Conservation (phyloP, 2,797 vertebrate species). For the Notolepis coatsorum region DNA sequence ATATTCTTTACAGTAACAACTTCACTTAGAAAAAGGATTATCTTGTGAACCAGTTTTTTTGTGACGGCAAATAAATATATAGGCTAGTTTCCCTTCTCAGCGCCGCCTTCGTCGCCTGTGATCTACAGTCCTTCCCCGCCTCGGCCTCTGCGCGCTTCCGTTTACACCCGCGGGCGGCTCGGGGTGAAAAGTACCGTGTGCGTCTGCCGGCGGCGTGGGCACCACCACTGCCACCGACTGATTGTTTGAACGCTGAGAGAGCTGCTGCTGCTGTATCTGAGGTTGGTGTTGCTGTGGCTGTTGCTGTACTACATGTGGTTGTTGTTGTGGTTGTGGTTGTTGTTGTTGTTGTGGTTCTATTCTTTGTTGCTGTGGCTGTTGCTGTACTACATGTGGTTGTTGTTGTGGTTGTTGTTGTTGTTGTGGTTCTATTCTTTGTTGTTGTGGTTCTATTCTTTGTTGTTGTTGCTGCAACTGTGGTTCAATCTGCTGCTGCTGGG, state of each 20-base stretch:
- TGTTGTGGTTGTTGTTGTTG: slow-evolving; percentile 63
- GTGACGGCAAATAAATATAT: slow-evolving; percentile 39
- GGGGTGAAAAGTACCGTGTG: slow-evolving; percentile 69
- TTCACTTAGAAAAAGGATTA: slow-evolving; percentile 53
- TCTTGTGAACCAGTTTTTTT: slow-evolving; percentile 52
- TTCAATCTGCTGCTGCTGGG: slow-evolving; percentile 51
- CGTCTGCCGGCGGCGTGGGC: slow-evolving; percentile 69
- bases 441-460: slow-evolving; percentile 46
- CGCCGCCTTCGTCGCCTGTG: slow-evolving; percentile 81
- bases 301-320: slow-evolving; percentile 41
- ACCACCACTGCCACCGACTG: slow-evolving; percentile 58
- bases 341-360: slow-evolving; percentile 51
- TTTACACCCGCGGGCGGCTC: slow-evolving; percentile 64
- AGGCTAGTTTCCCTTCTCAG: slow-evolving; percentile 51
- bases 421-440: slow-evolving; percentile 25
- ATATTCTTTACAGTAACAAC: slow-evolving; percentile 53
- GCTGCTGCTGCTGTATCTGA: slow-evolving; percentile 64
- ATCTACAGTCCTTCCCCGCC: slow-evolving; percentile 79
- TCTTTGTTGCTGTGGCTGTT: slow-evolving; percentile 35
- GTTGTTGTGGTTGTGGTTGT: slow-evolving; percentile 60
- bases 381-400: slow-evolving; percentile 39
- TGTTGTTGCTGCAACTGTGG: slow-evolving; percentile 30
- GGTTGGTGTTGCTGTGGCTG: slow-evolving; percentile 65
- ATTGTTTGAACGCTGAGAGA: slow-evolving; percentile 62
- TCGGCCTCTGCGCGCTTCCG: slow-evolving; percentile 65